Evolutionary conservation across 2,113 vertebrate genomes (phyloP), one percentile per base, ranked within the genome.

Genomic region (Sapajus apella): DNA sequence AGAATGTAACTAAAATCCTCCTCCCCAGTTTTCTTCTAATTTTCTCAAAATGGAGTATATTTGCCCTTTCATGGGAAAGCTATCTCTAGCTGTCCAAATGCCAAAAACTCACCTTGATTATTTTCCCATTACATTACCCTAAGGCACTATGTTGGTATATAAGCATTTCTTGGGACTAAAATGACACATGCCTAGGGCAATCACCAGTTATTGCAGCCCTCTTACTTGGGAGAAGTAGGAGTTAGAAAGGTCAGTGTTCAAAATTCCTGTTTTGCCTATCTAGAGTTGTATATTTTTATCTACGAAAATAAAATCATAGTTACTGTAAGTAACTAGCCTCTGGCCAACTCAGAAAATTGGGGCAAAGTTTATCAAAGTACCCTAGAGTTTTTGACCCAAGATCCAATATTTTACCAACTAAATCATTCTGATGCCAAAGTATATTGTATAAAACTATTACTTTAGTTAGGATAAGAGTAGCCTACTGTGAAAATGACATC

Each of bases 141-240:
- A 45, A 89, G 93, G 93, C 43, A 45, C 35, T 84, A 72, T 86
- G 45, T 87, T 96, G 79, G 87, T 92, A 73, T 77, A 87, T 68
- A 95, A 95, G 80, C 37, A 84, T 95, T 97, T 95, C 68, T 50
- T n/a, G 52, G 79, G 80, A 97, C 55, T 72, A 84, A 92, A 81
- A 47, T 96, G 89, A 84, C 95, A 97, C 80, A 90, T 72, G 96
- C 96, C 95, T 90, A 56, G 45, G 87, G 93, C 90, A 37, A 87
- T 56, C 5, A 37, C 77, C 90, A 52, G 83, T 80, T 94, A 90
- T 12, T 91, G 23, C 25, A 37, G 10, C 13, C 14, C 30, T 95
- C 79, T 37, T 55, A 89, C 93, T 91, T 66, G 58, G 87, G 30
- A 84, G 73, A 91, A 66, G 32, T 73, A 72, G 32, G 76, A 91